Percentiles rank a stretch among this genome's conserved stretches.
Conservation (phyloP, 2,888 invertebrate genomes). For the Heliothis peltigera region DNA sequence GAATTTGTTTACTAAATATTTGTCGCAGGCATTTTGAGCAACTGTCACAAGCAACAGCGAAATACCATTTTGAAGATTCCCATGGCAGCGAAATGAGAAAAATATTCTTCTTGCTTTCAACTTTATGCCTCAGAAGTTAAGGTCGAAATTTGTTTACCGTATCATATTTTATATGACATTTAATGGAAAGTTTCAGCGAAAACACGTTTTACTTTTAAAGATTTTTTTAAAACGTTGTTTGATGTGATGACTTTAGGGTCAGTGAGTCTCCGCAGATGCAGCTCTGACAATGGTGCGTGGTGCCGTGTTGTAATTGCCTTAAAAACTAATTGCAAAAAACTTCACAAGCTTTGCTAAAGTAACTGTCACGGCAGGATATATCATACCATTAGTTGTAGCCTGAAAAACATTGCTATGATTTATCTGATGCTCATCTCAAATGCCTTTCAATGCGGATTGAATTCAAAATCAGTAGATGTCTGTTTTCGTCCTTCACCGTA, state of each 20-base stretch:
- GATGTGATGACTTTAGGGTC: no score
- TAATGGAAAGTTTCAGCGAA: background rate
- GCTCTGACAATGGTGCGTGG: no score
- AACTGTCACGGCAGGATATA: no score
- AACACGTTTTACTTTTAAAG: constrained; percentile 6
- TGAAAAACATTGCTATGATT: no score
- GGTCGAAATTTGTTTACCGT: constrained; percentile 1
- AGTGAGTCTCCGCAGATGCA: background rate
- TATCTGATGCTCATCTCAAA: no score
- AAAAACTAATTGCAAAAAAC: no score
- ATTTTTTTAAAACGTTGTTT: constrained; percentile 5
- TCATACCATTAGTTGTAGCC: no score
- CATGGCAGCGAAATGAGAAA: constrained; percentile 4
- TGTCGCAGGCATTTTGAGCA: constrained; percentile 8
- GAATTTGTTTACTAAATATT: constrained; percentile 8
- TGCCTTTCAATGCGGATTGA: no score
- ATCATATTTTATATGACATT: background rate
- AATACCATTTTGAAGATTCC: constrained; percentile 5
- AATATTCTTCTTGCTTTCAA: background rate
- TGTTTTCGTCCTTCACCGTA: background rate
- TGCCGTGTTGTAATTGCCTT: no score
- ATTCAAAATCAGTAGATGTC: no score
- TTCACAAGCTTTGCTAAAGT: no score
- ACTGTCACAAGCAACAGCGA: constrained; percentile 14
- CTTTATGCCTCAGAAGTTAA: background rate